Evolutionary conservation across 1,140 invertebrate species (phyloP).

Genomic region (Frieseomelitta varia): DNA sequence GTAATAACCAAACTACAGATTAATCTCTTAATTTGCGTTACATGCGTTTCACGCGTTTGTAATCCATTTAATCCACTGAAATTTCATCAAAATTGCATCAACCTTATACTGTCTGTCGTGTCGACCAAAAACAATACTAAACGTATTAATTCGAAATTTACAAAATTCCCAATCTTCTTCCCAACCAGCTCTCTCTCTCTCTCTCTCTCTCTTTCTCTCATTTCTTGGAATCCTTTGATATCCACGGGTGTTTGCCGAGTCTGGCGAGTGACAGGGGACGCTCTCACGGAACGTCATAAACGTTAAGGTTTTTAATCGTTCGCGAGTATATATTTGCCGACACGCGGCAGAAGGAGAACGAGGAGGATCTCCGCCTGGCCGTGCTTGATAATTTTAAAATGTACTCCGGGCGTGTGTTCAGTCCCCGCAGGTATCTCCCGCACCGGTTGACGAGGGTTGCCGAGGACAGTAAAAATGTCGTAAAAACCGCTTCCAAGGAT

Average conservation of each 20-base stretch:
- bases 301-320: slow-evolving; percentile 38
- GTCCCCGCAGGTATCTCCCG: slow-evolving; percentile 25
- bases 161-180: too few species aligned
- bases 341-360: neutral
- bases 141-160: too few species aligned
- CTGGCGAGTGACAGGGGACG: neutral
- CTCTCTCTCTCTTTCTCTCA: too few species aligned
- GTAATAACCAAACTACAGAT: too few species aligned
- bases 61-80: neutral
- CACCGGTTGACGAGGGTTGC: slow-evolving; percentile 35
- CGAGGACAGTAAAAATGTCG: slow-evolving; percentile 52
- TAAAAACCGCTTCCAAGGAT: slow-evolving; percentile 52
- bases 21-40: neutral
- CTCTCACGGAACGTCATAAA: neutral
- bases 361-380: slow-evolving; percentile 16
- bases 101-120: too few species aligned
- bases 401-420: slow-evolving; percentile 27
- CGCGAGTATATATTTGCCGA: neutral
- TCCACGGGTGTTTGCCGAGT: neutral
- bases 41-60: neutral
- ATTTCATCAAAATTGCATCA: too few species aligned
- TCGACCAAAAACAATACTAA: too few species aligned
- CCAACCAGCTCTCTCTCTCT: neutral
- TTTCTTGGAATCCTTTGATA: slow-evolving; percentile 21
- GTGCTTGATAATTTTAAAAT: slow-evolving; percentile 55